Evolutionary conservation across 2,888 invertebrate species (phyloP), one percentile per base, ranked within the genome.

Genomic region (Euphydryas editha): DNA sequence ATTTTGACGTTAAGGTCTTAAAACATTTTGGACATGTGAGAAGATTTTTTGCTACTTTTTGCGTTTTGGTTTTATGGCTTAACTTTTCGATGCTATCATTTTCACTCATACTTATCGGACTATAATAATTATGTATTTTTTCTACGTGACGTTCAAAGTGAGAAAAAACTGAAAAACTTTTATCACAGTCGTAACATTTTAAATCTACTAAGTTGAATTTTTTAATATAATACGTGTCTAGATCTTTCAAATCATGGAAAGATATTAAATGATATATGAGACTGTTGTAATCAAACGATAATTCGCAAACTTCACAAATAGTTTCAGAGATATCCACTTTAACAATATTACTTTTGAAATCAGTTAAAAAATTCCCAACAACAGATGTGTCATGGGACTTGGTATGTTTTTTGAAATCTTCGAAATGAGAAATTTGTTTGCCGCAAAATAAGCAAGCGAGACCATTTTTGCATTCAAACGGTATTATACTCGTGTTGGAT

Each of bases 401-500:
- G 0, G 78, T 75, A 30, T 80, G 80, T 58, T 72, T 72, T 51
- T 72, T 72, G 6, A 80, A 72, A 46, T 76, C 71, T 5, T 68
- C 67, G 47, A 75, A 73, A n/a, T 73, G 68, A 2, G 42, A 44
- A 36, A 70, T 54, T 44, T 67, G 58, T 69, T 72, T 72, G 5
- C 69, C 68, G 68, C 80, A 81, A 73, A 72, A 76, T 56, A 74
- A 73, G 67, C 81, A 81, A 42, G 70, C 61, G 46, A 73, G 72
- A 17, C 71, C 67, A 13, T 76, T 71, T n/a, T 67, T 70, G 60
- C 77, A 77, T 71, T 76, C 76, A 65, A 81, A 81, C 10, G 81
- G 81, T 63, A 77, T 69, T 0, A 80, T 56, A 11, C 78, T 73
- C 0, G 79, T 79, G 58, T 76, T 74, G 71, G 72, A 74, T 74